phyloP scores from a whole-genome alignment of 2,113 vertebrate species.

The Coryphaenoides rupestris region DNA sequence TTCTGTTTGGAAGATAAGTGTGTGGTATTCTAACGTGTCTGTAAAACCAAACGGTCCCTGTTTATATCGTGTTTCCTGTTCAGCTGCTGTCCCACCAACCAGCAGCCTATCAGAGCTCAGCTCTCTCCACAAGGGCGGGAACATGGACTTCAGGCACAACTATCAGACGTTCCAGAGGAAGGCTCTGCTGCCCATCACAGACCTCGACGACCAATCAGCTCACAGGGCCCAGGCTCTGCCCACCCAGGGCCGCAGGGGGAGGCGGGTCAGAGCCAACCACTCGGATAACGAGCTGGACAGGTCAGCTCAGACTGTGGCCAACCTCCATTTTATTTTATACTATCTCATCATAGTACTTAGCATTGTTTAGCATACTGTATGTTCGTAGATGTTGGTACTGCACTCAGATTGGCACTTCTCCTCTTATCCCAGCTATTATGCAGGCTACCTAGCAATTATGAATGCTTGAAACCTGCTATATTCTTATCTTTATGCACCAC shows the following conservation, averaged over 20 bases:
- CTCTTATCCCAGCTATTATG: too few relatives aligned
- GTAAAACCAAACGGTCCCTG: neutral
- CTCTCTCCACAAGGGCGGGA: slow-evolving; percentile 89
- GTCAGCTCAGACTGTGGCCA: too few relatives aligned
- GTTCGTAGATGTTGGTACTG: too few relatives aligned
- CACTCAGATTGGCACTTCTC: too few relatives aligned
- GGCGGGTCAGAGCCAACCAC: slow-evolving; percentile 58
- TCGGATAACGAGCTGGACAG: slow-evolving; percentile 67
- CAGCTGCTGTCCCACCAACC: slow-evolving; percentile 68
- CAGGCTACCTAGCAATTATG: too few relatives aligned
- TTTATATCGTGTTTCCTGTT: neutral
- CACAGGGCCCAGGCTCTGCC: slow-evolving; percentile 72
- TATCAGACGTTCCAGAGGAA: slow-evolving; percentile 86
- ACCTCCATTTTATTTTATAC: too few relatives aligned
- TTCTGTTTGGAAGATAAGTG: too few relatives aligned
- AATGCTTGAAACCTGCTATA: too few relatives aligned
- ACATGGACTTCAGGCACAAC: slow-evolving; percentile 80
- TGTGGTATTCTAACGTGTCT: too few relatives aligned
- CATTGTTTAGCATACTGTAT: too few relatives aligned
- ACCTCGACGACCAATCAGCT: slow-evolving; percentile 71
- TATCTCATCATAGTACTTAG: too few relatives aligned
- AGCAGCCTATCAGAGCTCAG: slow-evolving; percentile 92
- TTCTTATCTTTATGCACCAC: too few relatives aligned
- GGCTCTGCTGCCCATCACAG: slow-evolving; percentile 79
- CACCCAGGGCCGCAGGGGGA: slow-evolving; percentile 63